A percentile compares a stretch with the other conserved stretches of the same genome.
These are phyloP conservation scores for Eonycteris spelaea DNA, from an alignment of 2,113 vertebrate species.

Conservation along the genomic window DNA sequence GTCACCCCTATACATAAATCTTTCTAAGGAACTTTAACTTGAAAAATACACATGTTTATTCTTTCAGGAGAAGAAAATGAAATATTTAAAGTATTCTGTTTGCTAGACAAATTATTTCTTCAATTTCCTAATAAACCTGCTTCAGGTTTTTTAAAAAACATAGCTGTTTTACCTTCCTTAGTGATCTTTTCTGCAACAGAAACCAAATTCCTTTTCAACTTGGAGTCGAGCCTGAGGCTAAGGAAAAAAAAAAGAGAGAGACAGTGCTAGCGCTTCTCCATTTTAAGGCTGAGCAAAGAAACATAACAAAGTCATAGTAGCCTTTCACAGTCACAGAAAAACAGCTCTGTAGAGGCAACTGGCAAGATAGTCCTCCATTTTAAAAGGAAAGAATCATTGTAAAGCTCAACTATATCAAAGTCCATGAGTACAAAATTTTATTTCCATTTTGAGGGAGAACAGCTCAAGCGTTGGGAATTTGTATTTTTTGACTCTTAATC, in stretches of 20 bases:
- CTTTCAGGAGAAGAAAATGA: conserved; percentile 30
- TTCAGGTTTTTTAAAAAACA: conserved; percentile 37
- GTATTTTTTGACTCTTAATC: background rate
- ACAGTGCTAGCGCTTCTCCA: background rate
- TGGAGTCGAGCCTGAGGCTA: conserved; percentile 62
- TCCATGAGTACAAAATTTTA: conserved; percentile 1
- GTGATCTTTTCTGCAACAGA: conserved; percentile 63
- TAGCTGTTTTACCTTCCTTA: conserved; percentile 71
- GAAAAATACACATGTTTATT: conserved; percentile 45
- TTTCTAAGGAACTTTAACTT: conserved; percentile 24
- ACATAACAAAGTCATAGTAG: background rate
- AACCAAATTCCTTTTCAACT: conserved; percentile 65
- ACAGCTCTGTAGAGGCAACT: background rate
- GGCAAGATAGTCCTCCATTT: background rate
- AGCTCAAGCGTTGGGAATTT: background rate
- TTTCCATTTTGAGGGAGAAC: background rate
- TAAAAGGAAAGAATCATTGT: background rate
- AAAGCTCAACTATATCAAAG: background rate
- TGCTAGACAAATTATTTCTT: conserved; percentile 47
- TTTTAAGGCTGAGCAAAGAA: conserved; percentile 40
- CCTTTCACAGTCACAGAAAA: background rate
- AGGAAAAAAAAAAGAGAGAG: conserved; percentile 40
- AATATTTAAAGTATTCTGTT: conserved; percentile 55
- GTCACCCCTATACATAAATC: conserved; percentile 17
- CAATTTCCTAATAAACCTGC: background rate